Conservation (phyloP, 2,797 vertebrate genomes). For the Eurystomus glaucurus region DNA sequence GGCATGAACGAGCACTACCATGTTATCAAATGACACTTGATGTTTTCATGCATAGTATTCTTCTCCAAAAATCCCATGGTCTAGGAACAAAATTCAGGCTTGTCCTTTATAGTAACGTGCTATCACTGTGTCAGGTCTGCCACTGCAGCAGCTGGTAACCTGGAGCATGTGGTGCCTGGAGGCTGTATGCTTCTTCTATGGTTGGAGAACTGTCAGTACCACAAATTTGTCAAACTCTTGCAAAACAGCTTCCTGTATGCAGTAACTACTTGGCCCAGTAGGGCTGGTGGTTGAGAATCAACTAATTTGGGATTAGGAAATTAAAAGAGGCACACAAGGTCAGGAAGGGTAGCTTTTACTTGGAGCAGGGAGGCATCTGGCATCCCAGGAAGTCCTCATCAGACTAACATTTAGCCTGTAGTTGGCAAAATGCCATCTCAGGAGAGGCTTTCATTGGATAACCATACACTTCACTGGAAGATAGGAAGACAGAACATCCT, state of each 20-base stretch:
- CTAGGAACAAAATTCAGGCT: neutral
- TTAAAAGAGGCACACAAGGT: neutral
- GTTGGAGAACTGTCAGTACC: neutral
- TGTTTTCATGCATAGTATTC: neutral
- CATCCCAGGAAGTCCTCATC: neutral
- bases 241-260: neutral
- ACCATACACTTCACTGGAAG: neutral
- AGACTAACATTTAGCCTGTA: neutral
- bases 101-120: neutral
- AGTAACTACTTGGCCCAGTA: neutral
- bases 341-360: neutral
- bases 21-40: neutral
- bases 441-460: neutral
- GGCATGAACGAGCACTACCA: neutral
- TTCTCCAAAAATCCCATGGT: neutral
- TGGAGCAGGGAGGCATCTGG: neutral
- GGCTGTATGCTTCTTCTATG: neutral
- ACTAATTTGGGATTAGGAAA: neutral
- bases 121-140: neutral
- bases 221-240: neutral
- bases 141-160: neutral
- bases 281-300: neutral
- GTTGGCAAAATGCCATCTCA: neutral
- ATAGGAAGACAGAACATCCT: neutral
- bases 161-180: neutral